Conservation (phyloP, 30 jellyfish, hydroid and myxozoan species). For the Mastigias papua region DNA sequence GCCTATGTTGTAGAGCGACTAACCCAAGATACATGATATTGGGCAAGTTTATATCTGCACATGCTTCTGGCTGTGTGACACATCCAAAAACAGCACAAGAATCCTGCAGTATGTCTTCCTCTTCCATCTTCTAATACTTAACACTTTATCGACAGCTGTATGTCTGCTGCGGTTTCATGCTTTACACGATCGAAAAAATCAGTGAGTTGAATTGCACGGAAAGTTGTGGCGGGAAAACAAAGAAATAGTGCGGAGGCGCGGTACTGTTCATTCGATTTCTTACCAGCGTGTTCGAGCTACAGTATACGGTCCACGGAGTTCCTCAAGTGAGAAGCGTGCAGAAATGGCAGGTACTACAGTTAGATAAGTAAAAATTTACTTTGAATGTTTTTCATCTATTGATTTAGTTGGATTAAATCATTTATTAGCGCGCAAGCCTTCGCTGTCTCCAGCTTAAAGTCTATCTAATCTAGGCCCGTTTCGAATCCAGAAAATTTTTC, state of each 20-base stretch:
- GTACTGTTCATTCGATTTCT: no score
- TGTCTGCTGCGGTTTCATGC: background rate
- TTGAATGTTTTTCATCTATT: no score
- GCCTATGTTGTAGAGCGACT: slow-evolving; percentile 94
- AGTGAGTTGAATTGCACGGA: no score
- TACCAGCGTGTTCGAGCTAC: no score
- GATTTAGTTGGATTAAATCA: no score
- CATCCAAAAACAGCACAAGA: slow-evolving; percentile 97
- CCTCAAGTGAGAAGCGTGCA: background rate
- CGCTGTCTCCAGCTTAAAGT: no score
- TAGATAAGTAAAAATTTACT: background rate
- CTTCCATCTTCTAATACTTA: slow-evolving; percentile 11
- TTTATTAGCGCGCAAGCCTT: no score
- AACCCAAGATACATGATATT: slow-evolving; percentile 77
- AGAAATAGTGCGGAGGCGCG: no score
- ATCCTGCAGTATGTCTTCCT: slow-evolving; percentile 82
- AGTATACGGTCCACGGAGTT: no score
- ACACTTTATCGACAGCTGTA: background rate
- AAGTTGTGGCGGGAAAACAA: background rate
- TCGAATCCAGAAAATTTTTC: no score
- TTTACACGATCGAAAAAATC: background rate
- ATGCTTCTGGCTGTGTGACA: slow-evolving; percentile 47
- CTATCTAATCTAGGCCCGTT: no score
- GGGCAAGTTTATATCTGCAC: slow-evolving; percentile 36
- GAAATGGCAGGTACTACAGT: background rate